A percentile compares a stretch with the other conserved stretches of the same genome.
Evolutionary conservation across 1,140 invertebrate species (phyloP).

Genomic region (Macrostomum lignano): DNA sequence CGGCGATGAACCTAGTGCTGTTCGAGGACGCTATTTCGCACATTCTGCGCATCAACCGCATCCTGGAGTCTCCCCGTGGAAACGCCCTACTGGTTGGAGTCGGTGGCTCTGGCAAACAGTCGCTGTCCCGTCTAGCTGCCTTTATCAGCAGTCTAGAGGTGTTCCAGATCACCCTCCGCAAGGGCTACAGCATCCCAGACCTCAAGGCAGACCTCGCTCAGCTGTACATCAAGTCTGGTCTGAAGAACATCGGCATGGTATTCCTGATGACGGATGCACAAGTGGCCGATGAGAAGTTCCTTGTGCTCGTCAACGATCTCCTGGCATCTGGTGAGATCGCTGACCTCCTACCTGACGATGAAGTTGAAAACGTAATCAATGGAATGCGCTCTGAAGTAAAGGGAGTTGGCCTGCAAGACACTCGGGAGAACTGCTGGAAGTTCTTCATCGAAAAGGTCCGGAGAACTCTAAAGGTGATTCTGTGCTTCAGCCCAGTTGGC

Average conservation of each 20-base stretch:
- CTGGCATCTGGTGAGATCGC: constrained; percentile 74
- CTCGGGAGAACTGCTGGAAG: constrained; percentile 79
- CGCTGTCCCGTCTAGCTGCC: constrained; percentile 56
- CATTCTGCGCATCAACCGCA: constrained; percentile 61
- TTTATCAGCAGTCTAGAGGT: constrained; percentile 79
- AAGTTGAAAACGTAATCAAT: constrained; percentile 70
- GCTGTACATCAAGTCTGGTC: constrained; percentile 57
- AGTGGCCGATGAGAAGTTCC: constrained; percentile 58
- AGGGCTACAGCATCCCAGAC: constrained; percentile 69
- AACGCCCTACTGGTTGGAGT: constrained; percentile 79
- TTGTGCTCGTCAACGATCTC: constrained; percentile 79
- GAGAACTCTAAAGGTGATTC: constrained; percentile 55
- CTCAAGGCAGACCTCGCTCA: constrained; percentile 54
- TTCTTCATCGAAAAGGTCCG: constrained; percentile 74
- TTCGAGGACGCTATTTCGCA: constrained; percentile 93
- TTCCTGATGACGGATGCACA: constrained; percentile 88
- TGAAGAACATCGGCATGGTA: constrained; percentile 71
- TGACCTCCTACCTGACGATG: constrained; percentile 73
- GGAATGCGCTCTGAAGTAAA: constrained; percentile 59
- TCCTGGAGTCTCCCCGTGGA: constrained; percentile 66
- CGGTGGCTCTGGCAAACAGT: constrained; percentile 80
- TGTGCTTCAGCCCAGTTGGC: constrained; percentile 76
- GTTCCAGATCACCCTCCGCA: constrained; percentile 61
- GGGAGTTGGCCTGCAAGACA: constrained; percentile 48
- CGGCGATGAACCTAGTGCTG: constrained; percentile 75